Percentiles rank a stretch among this genome's conserved stretches.
These are phyloP conservation scores for Trinectes maculatus DNA, from an alignment of 2,113 vertebrate genomes.

Conservation along the genomic window DNA sequence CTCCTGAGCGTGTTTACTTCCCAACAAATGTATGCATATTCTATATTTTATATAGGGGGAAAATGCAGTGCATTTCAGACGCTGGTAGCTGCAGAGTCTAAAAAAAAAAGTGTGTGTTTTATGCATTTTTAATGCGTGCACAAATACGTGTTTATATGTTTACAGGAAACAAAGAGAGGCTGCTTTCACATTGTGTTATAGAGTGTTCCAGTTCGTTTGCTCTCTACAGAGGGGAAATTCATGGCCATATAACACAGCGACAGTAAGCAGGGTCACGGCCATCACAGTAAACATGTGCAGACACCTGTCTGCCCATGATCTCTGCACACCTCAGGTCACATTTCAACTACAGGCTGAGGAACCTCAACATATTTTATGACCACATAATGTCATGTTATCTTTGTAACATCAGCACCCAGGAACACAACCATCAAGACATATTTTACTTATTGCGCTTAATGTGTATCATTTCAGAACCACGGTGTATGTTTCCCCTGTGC, in stretches of 20 bases:
- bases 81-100: neutral
- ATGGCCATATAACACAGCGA: too few species aligned
- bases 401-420: slow-evolving; percentile 8
- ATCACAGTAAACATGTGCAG: neutral
- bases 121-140: neutral
- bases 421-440: slow-evolving; percentile 37
- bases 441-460: slow-evolving; percentile 21
- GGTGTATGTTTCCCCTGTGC: slow-evolving; percentile 41
- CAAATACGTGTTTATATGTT: slow-evolving; percentile 8
- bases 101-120: slow-evolving; percentile 5
- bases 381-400: slow-evolving; percentile 42
- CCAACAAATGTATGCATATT: slow-evolving; percentile 59
- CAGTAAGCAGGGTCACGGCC: neutral
- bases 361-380: slow-evolving; percentile 25
- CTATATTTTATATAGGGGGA: slow-evolving; percentile 71
- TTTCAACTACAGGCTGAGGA: neutral
- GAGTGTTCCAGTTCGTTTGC: neutral
- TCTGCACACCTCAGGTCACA: neutral
- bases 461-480: slow-evolving; percentile 50
- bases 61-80: slow-evolving; percentile 26
- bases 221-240: too few species aligned
- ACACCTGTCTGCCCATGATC: neutral
- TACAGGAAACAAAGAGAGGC: slow-evolving; percentile 10
- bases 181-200: neutral
- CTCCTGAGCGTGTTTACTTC: slow-evolving; percentile 13